Evolutionary conservation across 2,888 invertebrate species (phyloP).

Genomic region (Clostera curtula): DNA sequence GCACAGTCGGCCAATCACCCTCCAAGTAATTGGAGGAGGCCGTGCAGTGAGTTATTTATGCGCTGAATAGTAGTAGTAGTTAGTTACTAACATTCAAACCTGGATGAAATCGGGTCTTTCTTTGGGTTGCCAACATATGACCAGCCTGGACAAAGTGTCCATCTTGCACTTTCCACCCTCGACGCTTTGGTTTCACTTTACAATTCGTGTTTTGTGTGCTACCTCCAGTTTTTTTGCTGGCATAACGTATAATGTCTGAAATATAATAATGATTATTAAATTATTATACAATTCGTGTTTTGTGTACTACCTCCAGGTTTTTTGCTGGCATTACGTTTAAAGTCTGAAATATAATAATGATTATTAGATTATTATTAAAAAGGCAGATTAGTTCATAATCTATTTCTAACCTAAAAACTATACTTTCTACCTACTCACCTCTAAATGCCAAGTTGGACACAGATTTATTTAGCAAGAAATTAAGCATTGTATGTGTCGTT

Average conservation of each 20-base stretch:
- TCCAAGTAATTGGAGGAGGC: too few relatives aligned
- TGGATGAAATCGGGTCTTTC: constrained; percentile 83
- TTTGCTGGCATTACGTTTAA: constrained; percentile 76
- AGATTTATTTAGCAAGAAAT: constrained; percentile 16
- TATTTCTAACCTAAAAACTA: constrained; percentile 7
- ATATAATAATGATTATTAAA: constrained; percentile 17
- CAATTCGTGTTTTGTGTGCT: constrained; percentile 81
- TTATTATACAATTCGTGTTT: constrained; percentile 78
- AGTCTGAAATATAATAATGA: constrained; percentile 14
- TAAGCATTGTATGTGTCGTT: constrained; percentile 22
- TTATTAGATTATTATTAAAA: not conserved
- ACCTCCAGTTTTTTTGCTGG: constrained; percentile 84
- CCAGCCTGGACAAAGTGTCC: constrained; percentile 79
- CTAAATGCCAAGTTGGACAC: constrained; percentile 25
- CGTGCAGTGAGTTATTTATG: too few relatives aligned
- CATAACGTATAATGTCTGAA: constrained; percentile 70
- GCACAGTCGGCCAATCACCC: too few relatives aligned
- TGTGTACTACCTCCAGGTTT: constrained; percentile 83
- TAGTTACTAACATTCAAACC: constrained; percentile 80
- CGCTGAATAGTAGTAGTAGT: too few relatives aligned
- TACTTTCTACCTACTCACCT: constrained; percentile 19
- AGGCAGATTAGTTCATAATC: not conserved
- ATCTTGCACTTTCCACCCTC: constrained; percentile 86
- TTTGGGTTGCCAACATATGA: constrained; percentile 81
- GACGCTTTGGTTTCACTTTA: constrained; percentile 82